Evolutionary conservation across 2,113 vertebrate species (phyloP).

Genomic region (Hymenochirus boettgeri): DNA sequence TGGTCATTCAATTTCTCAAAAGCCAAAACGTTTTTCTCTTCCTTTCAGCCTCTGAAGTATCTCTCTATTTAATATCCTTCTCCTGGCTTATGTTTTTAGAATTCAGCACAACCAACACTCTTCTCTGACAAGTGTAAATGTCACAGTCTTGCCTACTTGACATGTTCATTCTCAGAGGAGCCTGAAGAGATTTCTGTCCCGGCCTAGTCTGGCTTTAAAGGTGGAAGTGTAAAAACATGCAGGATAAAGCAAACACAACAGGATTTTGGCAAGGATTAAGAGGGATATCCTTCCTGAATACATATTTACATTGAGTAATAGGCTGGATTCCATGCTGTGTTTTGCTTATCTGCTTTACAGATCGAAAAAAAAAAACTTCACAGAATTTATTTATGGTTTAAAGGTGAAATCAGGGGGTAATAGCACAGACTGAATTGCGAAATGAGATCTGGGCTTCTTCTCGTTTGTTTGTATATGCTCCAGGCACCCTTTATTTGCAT

Average conservation of each 20-base stretch:
- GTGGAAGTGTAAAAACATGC: conserved; percentile 40
- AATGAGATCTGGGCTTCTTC: conserved; percentile 9
- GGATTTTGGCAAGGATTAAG: conserved; percentile 35
- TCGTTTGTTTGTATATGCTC: conserved; percentile 2
- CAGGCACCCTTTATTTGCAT: conserved; percentile 21
- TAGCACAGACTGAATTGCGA: not conserved
- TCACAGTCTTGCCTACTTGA: conserved; percentile 16
- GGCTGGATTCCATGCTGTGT: conserved; percentile 18
- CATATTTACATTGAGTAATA: conserved; percentile 38
- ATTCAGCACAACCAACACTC: conserved; percentile 2
- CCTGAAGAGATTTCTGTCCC: conserved; percentile 27
- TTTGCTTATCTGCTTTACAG: not conserved
- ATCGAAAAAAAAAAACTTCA: conserved; percentile 13
- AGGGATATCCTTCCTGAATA: conserved; percentile 31
- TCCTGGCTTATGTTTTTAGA: conserved; percentile 21
- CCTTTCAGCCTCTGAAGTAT: not conserved
- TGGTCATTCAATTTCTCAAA: too few species aligned
- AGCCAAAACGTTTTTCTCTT: conserved; percentile 13
- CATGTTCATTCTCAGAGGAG: conserved; percentile 5
- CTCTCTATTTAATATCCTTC: conserved; percentile 18
- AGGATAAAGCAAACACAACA: conserved; percentile 32
- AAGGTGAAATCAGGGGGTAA: conserved; percentile 16
- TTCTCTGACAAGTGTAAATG: conserved; percentile 40
- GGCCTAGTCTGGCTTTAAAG: conserved; percentile 15
- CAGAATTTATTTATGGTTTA: conserved; percentile 22